These are phyloP conservation scores for Rhinoptilus africanus DNA, from an alignment of 2,113 vertebrate species.

Conservation along the genomic window DNA sequence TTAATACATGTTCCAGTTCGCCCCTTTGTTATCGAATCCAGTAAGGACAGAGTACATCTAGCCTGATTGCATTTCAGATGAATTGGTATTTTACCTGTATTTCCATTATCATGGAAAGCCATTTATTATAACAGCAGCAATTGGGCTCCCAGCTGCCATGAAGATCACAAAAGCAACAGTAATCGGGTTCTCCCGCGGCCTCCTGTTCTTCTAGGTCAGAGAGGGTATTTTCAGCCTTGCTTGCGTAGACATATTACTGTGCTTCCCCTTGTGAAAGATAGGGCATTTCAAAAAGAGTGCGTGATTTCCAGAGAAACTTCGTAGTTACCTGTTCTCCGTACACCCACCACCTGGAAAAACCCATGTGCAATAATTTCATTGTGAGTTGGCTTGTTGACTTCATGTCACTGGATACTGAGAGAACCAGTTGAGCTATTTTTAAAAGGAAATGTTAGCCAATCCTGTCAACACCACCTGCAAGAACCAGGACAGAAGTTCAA, in stretches of 20 bases:
- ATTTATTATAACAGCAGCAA: neutral
- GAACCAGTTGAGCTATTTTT: neutral
- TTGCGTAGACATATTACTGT: neutral
- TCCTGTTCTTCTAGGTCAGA: neutral
- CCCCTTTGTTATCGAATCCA: neutral
- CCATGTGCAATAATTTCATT: neutral
- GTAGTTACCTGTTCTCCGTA: neutral
- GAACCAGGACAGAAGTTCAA: neutral
- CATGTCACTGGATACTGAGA: neutral
- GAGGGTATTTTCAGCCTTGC: neutral
- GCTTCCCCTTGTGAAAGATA: neutral
- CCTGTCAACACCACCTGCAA: constrained; percentile 33
- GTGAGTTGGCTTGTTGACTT: constrained; percentile 2
- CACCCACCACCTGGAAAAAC: neutral
- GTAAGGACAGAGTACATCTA: neutral
- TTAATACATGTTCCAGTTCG: neutral
- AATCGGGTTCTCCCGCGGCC: neutral
- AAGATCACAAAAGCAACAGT: neutral
- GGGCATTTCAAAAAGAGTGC: neutral
- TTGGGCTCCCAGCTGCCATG: neutral
- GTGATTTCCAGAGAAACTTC: neutral
- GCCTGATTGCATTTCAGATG: neutral
- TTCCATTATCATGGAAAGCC: neutral
- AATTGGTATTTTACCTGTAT: neutral
- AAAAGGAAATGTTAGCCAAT: neutral